These are phyloP conservation scores for Centropyge bicolor DNA, from an alignment of 2,797 vertebrate genomes.

Conservation along the genomic window DNA sequence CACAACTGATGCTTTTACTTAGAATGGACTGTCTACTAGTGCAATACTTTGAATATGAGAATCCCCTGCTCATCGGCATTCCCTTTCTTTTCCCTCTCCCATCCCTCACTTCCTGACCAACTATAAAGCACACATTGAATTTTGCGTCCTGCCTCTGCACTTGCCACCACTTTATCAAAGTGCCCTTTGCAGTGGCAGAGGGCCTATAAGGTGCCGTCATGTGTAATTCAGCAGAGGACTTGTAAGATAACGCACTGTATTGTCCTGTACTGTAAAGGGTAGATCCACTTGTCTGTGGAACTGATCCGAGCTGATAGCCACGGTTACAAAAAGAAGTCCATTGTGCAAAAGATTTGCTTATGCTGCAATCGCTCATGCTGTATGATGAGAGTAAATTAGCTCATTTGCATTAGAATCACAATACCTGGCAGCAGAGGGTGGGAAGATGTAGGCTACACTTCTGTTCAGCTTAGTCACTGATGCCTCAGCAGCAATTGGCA, in stretches of 20 bases:
- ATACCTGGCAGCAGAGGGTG: conserved; percentile 42
- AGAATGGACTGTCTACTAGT: neutral
- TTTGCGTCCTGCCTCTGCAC: conserved; percentile 25
- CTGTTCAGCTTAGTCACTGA: conserved; percentile 56
- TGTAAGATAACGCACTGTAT: conserved; percentile 25
- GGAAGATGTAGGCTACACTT: conserved; percentile 48
- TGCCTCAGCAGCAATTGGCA: conserved; percentile 61
- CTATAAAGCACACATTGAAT: conserved; percentile 17
- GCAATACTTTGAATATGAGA: conserved; percentile 7
- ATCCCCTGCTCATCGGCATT: conserved; percentile 22
- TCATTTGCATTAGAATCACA: conserved; percentile 60
- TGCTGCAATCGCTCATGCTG: conserved; percentile 19
- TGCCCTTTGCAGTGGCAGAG: conserved; percentile 29
- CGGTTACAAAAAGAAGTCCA: neutral
- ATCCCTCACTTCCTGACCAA: conserved; percentile 17
- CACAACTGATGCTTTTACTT: neutral
- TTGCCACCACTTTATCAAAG: conserved; percentile 54
- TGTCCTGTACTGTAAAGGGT: conserved; percentile 22
- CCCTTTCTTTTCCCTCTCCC: neutral
- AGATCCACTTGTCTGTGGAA: conserved; percentile 9
- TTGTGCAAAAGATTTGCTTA: conserved; percentile 29
- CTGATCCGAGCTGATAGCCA: conserved; percentile 41
- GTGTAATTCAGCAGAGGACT: conserved; percentile 43
- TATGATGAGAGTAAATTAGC: conserved; percentile 41
- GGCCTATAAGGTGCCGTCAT: conserved; percentile 17